A percentile compares a stretch with the other conserved stretches of the same genome.
Conservation (phyloP, 2,797 vertebrate species). For the Balearica regulorum region DNA sequence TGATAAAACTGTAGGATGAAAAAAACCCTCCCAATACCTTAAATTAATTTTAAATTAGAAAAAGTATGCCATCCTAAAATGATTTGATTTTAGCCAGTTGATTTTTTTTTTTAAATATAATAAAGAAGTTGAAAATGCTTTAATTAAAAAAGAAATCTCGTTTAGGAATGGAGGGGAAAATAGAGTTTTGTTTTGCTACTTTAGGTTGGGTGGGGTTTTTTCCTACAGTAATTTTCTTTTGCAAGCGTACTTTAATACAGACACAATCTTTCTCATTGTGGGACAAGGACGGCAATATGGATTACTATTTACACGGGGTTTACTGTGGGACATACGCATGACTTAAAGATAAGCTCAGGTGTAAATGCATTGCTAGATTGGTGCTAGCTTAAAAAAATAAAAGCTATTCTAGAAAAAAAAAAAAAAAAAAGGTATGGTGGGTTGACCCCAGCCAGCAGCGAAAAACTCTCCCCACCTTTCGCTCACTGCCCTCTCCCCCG, state of each 20-base stretch:
- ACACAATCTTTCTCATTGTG: not conserved
- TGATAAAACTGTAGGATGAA: not conserved
- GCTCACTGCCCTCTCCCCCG: not conserved
- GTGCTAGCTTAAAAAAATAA: not conserved
- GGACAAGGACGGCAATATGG: not conserved
- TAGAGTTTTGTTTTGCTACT: not conserved
- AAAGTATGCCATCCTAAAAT: not conserved
- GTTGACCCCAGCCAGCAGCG: not conserved
- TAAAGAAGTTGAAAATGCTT: not conserved
- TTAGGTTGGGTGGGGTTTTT: accelerated
- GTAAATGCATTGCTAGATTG: not conserved
- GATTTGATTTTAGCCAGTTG: not conserved
- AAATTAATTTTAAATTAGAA: not conserved
- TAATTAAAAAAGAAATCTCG: not conserved
- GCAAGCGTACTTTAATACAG: not conserved
- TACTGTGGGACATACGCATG: not conserved
- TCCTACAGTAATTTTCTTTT: not conserved
- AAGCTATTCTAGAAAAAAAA: not conserved
- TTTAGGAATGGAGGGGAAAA: not conserved
- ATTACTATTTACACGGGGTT: not conserved
- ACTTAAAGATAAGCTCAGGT: not conserved
- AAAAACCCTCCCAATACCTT: not conserved
- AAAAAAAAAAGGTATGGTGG: not conserved
- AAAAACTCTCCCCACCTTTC: not conserved
- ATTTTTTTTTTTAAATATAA: not conserved